These are phyloP conservation scores for Drosophila aff. DNA, from an alignment of 1,140 invertebrate species.

Conservation along the genomic window DNA sequence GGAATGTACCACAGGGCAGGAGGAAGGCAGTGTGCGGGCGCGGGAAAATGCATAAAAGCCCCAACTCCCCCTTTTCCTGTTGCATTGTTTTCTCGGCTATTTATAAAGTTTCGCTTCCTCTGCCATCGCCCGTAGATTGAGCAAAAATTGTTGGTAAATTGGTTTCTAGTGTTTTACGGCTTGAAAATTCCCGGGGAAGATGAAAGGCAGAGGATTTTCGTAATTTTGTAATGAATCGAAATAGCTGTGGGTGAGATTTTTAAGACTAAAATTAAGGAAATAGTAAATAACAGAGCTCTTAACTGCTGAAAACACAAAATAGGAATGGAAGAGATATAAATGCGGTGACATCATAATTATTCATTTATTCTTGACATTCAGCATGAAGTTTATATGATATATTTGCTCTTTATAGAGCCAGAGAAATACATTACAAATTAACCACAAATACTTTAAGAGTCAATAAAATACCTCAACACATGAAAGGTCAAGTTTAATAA, in stretches of 20 bases:
- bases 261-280: background rate
- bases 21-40: background rate
- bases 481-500: conserved; percentile 10
- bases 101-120: conserved; percentile 60
- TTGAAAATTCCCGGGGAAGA: conserved; percentile 1
- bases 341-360: conserved; percentile 22
- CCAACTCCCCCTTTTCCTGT: conserved; percentile 45
- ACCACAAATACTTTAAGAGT: background rate
- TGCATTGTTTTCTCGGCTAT: conserved; percentile 63
- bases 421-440: background rate
- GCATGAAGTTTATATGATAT: background rate
- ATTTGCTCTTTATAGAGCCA: background rate
- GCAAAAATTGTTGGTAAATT: conserved; percentile 76
- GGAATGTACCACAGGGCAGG: conserved; percentile 62
- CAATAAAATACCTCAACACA: background rate
- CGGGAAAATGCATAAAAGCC: conserved; percentile 13
- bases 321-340: background rate
- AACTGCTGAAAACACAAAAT: background rate
- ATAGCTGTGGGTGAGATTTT: conserved; percentile 22
- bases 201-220: conserved; percentile 14
- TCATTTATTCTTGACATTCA: conserved; percentile 23
- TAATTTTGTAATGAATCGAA: conserved; percentile 25
- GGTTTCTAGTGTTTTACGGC: conserved; percentile 66
- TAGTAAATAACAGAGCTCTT: background rate
- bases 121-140: conserved; percentile 57